Percentiles rank a stretch among this genome's conserved stretches.
These are phyloP conservation scores for Pollenia labialis DNA, from an alignment of 2,888 invertebrate species.

Conservation along the genomic window DNA sequence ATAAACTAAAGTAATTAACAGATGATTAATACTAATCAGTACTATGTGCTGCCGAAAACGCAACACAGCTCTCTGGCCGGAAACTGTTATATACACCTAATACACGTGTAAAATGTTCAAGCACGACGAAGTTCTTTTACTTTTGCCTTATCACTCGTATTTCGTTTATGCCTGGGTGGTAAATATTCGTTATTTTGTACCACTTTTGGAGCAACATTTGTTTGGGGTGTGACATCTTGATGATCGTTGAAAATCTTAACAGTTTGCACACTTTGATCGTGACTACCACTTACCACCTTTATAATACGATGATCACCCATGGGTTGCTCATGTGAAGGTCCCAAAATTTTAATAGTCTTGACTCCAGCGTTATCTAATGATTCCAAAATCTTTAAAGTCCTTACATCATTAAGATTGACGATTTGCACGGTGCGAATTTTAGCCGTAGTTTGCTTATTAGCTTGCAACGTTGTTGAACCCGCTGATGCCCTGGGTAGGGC, in stretches of 20 bases:
- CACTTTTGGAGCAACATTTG: neutral
- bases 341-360: conserved; percentile 81
- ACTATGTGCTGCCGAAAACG: conserved; percentile 67
- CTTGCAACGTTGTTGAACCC: conserved; percentile 37
- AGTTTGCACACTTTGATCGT: conserved; percentile 78
- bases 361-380: conserved; percentile 78
- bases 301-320: conserved; percentile 79
- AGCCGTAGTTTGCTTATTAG: conserved; percentile 70
- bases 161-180: conserved; percentile 67
- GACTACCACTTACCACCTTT: conserved; percentile 77
- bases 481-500: neutral
- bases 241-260: conserved; percentile 80
- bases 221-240: conserved; percentile 62
- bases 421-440: conserved; percentile 81
- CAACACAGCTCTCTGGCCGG: conserved; percentile 48
- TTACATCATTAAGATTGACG: conserved; percentile 76
- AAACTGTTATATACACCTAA: neutral
- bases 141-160: conserved; percentile 25
- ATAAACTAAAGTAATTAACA: conserved; percentile 41
- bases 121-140: neutral
- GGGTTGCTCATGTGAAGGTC: conserved; percentile 78
- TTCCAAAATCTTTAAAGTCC: conserved; percentile 80
- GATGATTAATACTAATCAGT: conserved; percentile 74
- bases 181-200: conserved; percentile 51
- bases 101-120: neutral